Evolutionary conservation across 2,797 vertebrate genomes (phyloP).

Genomic region (Clarias fuscus): DNA sequence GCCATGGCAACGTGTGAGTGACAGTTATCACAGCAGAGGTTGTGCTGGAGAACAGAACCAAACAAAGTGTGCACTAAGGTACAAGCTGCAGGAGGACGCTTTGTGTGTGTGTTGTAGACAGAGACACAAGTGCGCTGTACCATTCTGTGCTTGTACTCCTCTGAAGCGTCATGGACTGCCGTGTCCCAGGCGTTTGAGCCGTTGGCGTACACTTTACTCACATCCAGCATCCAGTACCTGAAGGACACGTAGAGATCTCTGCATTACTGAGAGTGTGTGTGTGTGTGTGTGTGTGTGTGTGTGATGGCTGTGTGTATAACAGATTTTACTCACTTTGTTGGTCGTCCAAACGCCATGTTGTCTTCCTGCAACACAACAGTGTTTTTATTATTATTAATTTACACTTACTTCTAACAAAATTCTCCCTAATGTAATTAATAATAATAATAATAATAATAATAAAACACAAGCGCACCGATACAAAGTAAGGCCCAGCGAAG

Average conservation of each 20-base stretch:
- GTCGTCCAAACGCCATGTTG: slow-evolving; percentile 97
- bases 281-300: too few species aligned
- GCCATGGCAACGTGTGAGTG: slow-evolving; percentile 97
- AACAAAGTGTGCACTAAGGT: not conserved
- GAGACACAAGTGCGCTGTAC: slow-evolving; percentile 63
- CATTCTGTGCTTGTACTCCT: slow-evolving; percentile 95
- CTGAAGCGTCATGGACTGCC: slow-evolving; percentile 89
- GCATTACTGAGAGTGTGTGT: not conserved
- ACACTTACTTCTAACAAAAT: not conserved
- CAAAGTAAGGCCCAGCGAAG: slow-evolving; percentile 95
- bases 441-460: not conserved
- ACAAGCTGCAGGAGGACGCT: too few species aligned
- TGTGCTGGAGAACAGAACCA: slow-evolving; percentile 78
- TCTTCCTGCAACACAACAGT: slow-evolving; percentile 80
- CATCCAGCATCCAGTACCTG: slow-evolving; percentile 94
- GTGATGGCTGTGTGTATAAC: too few species aligned
- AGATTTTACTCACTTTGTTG: slow-evolving; percentile 85
- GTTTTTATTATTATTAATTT: not conserved
- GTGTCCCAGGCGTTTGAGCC: slow-evolving; percentile 88
- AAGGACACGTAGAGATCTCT: not conserved
- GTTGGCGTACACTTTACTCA: slow-evolving; percentile 80
- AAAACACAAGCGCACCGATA: slow-evolving; percentile 83
- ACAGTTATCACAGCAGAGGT: slow-evolving; percentile 97
- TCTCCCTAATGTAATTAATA: not conserved
- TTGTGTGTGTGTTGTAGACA: too few species aligned